These are phyloP conservation scores for Epiblema foenella DNA, from an alignment of 2,888 invertebrate genomes.

Conservation along the genomic window DNA sequence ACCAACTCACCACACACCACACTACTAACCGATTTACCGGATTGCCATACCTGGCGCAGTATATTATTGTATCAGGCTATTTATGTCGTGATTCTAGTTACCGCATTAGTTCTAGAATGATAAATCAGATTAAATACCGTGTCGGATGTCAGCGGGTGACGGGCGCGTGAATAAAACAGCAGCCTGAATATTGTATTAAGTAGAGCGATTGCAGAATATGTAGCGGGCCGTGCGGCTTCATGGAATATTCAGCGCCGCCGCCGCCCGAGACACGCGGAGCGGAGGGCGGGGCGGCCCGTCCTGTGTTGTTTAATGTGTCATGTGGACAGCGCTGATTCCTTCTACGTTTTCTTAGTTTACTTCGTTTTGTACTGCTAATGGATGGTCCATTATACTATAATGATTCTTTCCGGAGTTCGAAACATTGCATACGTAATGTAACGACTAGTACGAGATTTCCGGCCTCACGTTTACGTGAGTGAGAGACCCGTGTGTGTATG, in stretches of 20 bases:
- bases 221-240: slow-evolving; percentile 3
- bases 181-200: slow-evolving; percentile 24
- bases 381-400: too few species aligned
- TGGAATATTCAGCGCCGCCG: slow-evolving; percentile 23
- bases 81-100: neutral
- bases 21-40: too few species aligned
- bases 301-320: neutral
- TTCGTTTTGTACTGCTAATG: neutral
- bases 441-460: too few species aligned
- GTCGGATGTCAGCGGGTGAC: neutral
- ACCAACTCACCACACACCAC: too few species aligned
- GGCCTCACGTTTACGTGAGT: too few species aligned
- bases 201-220: slow-evolving; percentile 4
- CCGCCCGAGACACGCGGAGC: neutral
- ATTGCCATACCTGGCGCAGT: too few species aligned
- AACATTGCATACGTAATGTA: too few species aligned
- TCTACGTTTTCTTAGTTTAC: neutral
- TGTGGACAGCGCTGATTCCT: neutral
- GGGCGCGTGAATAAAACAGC: neutral
- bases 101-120: neutral
- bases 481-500: too few species aligned
- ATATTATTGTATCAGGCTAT: too few species aligned
- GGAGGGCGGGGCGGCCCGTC: slow-evolving; percentile 1
- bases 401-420: too few species aligned
- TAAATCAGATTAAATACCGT: slow-evolving; percentile 10